Percentiles rank a stretch among this genome's conserved stretches.
These are phyloP conservation scores for Tridacna gigas DNA, from an alignment of 2,888 invertebrate genomes.

Conservation along the genomic window DNA sequence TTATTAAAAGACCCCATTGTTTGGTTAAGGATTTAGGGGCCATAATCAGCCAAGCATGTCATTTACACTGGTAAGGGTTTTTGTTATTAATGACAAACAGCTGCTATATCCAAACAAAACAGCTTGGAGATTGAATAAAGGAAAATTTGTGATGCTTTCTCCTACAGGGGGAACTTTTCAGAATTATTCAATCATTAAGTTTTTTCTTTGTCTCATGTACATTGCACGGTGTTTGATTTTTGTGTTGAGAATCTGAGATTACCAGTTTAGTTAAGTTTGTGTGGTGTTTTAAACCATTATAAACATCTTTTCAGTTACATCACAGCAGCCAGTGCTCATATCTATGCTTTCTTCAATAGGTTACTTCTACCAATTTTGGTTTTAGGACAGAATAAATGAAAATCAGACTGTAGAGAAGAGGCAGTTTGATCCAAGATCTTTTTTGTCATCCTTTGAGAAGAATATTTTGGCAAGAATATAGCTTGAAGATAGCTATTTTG, in stretches of 20 bases:
- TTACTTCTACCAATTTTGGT: background rate
- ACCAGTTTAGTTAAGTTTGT: background rate
- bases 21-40: background rate
- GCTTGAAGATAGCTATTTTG: too few species aligned
- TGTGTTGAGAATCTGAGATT: too few species aligned
- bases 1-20: too few species aligned
- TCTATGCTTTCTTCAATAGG: background rate
- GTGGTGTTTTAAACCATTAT: background rate
- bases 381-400: too few species aligned
- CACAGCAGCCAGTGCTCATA: background rate
- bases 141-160: background rate
- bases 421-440: too few species aligned
- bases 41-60: slow-evolving; percentile 6
- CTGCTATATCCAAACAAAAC: slow-evolving; percentile 26
- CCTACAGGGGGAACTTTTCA: background rate
- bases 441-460: too few species aligned
- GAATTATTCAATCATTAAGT: too few species aligned
- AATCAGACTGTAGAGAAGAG: too few species aligned
- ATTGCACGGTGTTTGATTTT: too few species aligned
- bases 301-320: background rate
- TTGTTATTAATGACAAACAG: slow-evolving; percentile 29
- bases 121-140: slow-evolving; percentile 17
- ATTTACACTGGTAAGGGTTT: slow-evolving; percentile 3
- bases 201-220: too few species aligned
- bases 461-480: too few species aligned